A percentile compares a stretch with the other conserved stretches of the same genome.
Evolutionary conservation across 2,888 invertebrate genomes (phyloP).

Genomic region (Diarsia rubi): DNA sequence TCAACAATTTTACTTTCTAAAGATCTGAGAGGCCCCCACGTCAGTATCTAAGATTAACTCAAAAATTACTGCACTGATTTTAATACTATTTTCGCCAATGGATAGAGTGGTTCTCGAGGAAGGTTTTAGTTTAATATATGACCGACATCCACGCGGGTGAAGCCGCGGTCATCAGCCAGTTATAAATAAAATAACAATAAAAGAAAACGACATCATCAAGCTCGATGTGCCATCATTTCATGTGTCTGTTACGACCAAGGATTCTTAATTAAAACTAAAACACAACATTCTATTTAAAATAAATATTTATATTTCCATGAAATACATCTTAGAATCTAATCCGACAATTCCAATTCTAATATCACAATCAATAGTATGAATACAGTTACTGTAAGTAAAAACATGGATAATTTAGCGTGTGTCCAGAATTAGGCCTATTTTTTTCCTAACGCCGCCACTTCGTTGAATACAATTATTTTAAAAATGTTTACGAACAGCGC

Average conservation of each 20-base stretch:
- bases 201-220: not conserved
- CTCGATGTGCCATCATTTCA: no score
- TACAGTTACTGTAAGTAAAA: constrained; percentile 20
- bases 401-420: not conserved
- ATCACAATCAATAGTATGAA: constrained; percentile 47
- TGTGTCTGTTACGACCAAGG: not conserved
- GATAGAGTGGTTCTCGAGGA: no score
- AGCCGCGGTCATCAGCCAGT: no score
- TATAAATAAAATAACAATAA: not conserved
- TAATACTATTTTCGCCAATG: no score
- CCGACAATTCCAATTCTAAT: constrained; percentile 41
- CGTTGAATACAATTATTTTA: not conserved
- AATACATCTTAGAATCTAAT: constrained; percentile 26
- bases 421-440: not conserved
- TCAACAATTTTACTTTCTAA: no score
- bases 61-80: no score
- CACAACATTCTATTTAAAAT: constrained; percentile 28
- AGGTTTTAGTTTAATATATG: no score
- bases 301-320: constrained; percentile 44
- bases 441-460: not conserved
- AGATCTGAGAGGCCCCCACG: no score
- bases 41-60: no score
- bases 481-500: not conserved
- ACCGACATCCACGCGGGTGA: no score
- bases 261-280: constrained; percentile 16